These are phyloP conservation scores for Meandrina meandrites DNA, from an alignment of 92 coral and sea anemone species.

Conservation along the genomic window DNA sequence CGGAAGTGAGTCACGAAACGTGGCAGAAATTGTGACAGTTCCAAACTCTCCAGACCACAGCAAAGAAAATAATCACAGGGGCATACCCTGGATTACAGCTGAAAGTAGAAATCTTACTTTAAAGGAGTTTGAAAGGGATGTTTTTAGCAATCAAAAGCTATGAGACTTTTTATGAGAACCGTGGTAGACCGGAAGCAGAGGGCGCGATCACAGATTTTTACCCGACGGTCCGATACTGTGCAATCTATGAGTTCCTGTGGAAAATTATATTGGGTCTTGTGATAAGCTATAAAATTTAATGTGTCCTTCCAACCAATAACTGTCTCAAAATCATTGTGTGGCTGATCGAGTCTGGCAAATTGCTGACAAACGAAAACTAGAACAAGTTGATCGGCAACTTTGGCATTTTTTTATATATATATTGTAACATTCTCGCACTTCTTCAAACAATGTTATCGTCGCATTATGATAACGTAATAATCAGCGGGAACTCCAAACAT, in stretches of 20 bases:
- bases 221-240: neutral
- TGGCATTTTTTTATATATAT: too few species aligned
- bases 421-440: too few species aligned
- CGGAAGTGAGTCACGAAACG: slow-evolving; percentile 18
- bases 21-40: neutral
- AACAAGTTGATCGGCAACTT: too few species aligned
- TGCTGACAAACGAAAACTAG: too few species aligned
- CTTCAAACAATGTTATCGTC: too few species aligned
- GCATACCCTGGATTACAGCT: neutral
- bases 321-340: neutral
- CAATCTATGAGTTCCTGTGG: neutral
- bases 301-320: neutral
- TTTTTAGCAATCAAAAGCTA: too few species aligned
- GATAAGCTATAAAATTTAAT: too few species aligned
- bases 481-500: too few species aligned
- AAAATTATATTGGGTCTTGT: neutral
- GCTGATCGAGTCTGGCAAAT: neutral
- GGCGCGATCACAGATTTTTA: too few species aligned
- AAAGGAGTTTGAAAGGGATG: neutral
- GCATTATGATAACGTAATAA: too few species aligned
- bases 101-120: neutral
- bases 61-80: neutral
- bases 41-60: neutral
- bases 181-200: neutral
- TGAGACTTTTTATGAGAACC: neutral